Conservation (phyloP, 2,797 vertebrate genomes). For the Parotocinclus haroldoi region DNA sequence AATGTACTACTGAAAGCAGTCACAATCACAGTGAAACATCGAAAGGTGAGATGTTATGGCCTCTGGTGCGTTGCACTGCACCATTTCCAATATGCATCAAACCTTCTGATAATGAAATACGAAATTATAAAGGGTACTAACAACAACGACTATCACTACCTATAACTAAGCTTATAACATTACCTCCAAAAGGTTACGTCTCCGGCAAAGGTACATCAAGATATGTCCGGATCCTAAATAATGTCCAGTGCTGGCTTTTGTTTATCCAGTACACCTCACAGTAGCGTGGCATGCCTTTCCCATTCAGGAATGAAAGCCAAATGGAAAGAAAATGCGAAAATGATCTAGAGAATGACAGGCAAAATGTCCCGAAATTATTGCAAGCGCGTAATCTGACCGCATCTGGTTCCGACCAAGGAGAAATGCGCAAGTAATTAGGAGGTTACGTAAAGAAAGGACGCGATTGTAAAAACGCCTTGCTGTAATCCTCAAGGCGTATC, state of each 20-base stretch:
- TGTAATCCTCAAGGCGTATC: slow-evolving; percentile 23
- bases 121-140: background rate
- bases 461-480: slow-evolving; percentile 3
- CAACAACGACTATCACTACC: background rate
- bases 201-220: slow-evolving; percentile 46
- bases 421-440: slow-evolving; percentile 40
- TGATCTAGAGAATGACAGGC: background rate
- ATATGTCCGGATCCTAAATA: slow-evolving; percentile 40
- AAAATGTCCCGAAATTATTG: slow-evolving; percentile 4
- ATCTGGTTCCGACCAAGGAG: slow-evolving; percentile 44
- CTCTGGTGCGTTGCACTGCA: slow-evolving; percentile 66
- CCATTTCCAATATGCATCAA: slow-evolving; percentile 52
- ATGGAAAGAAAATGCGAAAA: slow-evolving; percentile 8
- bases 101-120: slow-evolving; percentile 19
- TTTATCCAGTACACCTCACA: slow-evolving; percentile 36
- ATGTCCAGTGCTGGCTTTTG: slow-evolving; percentile 29
- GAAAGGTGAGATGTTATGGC: slow-evolving; percentile 41
- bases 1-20: background rate
- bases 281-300: slow-evolving; percentile 26
- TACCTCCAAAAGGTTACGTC: slow-evolving; percentile 43
- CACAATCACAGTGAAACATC: background rate
- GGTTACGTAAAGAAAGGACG: slow-evolving; percentile 59
- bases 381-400: slow-evolving; percentile 25
- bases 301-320: slow-evolving; percentile 28
- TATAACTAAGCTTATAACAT: slow-evolving; percentile 54